Conservation (phyloP, 1,140 invertebrate species). For the Callitettix versicolor region DNA sequence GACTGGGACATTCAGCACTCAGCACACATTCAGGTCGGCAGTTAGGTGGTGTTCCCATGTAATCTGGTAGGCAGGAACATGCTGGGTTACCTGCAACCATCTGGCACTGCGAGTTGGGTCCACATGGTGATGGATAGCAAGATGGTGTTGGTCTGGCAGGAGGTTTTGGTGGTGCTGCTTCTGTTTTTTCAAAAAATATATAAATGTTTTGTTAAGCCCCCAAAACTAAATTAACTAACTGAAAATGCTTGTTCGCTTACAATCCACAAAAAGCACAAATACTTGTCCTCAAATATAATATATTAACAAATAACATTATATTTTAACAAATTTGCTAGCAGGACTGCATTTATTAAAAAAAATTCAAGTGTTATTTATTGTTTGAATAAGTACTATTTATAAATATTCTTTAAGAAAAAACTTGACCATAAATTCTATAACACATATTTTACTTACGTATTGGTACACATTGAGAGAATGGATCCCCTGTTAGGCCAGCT, state of each 20-base stretch:
- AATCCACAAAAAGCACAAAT: too few relatives aligned
- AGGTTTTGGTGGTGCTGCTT: slow-evolving; percentile 19
- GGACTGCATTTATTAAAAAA: too few relatives aligned
- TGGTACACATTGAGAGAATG: slow-evolving; percentile 40
- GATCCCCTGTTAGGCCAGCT: slow-evolving; percentile 43
- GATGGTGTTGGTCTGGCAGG: slow-evolving; percentile 28
- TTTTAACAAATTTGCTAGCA: too few relatives aligned
- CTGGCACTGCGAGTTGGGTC: slow-evolving; percentile 41
- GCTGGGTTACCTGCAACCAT: slow-evolving; percentile 31
- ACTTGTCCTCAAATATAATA: too few relatives aligned
- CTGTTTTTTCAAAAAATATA: too few relatives aligned
- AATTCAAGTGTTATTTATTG: too few relatives aligned
- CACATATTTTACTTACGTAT: slow-evolving; percentile 31
- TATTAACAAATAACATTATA: too few relatives aligned
- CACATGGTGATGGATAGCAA: slow-evolving; percentile 42
- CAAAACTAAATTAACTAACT: too few relatives aligned
- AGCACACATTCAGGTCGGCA: slow-evolving; percentile 39
- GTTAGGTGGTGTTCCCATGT: slow-evolving; percentile 35
- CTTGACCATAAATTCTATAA: too few relatives aligned
- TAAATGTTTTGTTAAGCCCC: slow-evolving; percentile 7
- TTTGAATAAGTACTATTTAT: too few relatives aligned
- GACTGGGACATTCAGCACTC: slow-evolving; percentile 34
- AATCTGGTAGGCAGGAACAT: slow-evolving; percentile 35
- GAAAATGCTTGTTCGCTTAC: too few relatives aligned
- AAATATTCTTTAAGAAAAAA: too few relatives aligned